These are phyloP conservation scores for Caenorhabditis sp. DNA, from an alignment of 2,888 invertebrate genomes.

Conservation along the genomic window DNA sequence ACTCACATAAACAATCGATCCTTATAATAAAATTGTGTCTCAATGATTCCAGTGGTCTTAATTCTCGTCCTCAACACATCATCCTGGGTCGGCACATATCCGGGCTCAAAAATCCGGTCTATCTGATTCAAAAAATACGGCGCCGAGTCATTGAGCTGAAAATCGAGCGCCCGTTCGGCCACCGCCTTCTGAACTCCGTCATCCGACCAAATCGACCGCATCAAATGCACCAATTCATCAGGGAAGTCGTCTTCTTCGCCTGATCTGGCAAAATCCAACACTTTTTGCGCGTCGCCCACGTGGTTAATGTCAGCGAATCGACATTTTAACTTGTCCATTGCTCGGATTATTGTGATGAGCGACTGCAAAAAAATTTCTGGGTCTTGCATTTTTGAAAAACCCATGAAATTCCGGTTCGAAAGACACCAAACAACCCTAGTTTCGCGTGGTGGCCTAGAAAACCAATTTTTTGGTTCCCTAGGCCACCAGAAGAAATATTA, in stretches of 20 bases:
- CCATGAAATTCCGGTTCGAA: too few relatives aligned
- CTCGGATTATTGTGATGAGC: background rate
- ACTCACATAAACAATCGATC: conserved; percentile 10
- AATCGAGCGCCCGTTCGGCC: conserved; percentile 26
- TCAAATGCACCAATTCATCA: background rate
- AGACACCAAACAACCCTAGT: too few relatives aligned
- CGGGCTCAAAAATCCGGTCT: conserved; percentile 26
- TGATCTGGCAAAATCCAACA: background rate
- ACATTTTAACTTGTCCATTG: background rate
- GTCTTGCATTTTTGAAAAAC: too few relatives aligned
- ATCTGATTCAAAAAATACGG: conserved; percentile 37
- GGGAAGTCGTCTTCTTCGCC: background rate
- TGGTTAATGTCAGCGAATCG: background rate
- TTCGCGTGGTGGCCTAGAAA: too few relatives aligned
- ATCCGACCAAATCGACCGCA: background rate
- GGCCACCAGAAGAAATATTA: too few relatives aligned
- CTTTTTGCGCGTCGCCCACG: background rate
- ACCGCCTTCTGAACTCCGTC: background rate
- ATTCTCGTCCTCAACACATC: conserved; percentile 37
- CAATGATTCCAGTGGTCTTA: conserved; percentile 36
- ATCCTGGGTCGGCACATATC: conserved; percentile 40
- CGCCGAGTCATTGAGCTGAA: conserved; percentile 42
- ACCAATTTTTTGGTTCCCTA: too few relatives aligned
- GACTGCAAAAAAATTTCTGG: too few relatives aligned
- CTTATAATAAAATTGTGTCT: conserved; percentile 28